Evolutionary conservation across 2,888 invertebrate species (phyloP).

Genomic region (Pseudolycoriella hygida): DNA sequence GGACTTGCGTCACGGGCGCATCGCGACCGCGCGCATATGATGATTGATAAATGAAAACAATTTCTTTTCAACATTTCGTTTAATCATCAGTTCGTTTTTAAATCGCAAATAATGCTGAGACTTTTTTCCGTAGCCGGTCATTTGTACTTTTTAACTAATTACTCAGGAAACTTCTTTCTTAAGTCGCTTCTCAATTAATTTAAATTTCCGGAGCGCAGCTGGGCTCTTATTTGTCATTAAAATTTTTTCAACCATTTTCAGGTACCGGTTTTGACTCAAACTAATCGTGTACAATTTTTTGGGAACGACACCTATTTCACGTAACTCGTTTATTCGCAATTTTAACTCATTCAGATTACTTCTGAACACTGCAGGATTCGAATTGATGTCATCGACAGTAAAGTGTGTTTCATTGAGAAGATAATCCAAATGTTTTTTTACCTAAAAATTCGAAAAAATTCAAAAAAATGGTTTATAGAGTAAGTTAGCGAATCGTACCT

Average conservation of each 20-base stretch:
- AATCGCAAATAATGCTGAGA: no score
- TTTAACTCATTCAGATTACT: neutral
- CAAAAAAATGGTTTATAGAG: neutral
- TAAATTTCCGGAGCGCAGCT: no score
- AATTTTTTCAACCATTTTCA: neutral
- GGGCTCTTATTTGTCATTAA: no score
- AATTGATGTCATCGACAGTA: neutral
- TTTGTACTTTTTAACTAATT: no score
- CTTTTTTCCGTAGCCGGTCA: no score
- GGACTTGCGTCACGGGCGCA: no score
- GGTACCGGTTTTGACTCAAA: neutral
- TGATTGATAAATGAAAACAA: no score
- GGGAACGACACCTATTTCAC: neutral
- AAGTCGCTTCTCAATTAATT: no score
- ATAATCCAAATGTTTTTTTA: neutral
- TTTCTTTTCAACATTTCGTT: no score
- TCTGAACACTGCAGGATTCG: neutral
- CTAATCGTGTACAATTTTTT: slow-evolving; percentile 1
- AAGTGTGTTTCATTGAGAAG: slow-evolving; percentile 2
- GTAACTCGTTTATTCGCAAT: neutral
- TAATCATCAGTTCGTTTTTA: no score
- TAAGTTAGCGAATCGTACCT: neutral
- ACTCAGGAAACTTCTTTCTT: no score
- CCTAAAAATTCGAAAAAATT: neutral
- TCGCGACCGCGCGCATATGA: no score